phyloP scores from a whole-genome alignment of 2,888 invertebrate genomes.

The Leptarthrus brevirostris region DNA sequence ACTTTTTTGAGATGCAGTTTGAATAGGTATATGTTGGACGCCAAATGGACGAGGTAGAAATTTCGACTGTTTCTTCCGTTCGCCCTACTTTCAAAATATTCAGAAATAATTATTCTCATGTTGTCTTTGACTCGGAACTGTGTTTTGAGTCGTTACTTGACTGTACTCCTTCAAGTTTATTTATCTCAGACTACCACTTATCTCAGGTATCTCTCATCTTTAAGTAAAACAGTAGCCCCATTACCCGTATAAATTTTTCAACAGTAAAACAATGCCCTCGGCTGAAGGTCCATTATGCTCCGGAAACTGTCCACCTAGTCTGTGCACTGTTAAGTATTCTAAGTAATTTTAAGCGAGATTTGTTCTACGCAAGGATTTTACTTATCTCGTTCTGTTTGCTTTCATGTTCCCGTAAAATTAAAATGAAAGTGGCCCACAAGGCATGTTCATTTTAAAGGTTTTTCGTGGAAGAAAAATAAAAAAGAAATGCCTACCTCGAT shows the following conservation, averaged over 20 bases:
- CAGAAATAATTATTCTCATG: background rate
- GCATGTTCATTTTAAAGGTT: no score
- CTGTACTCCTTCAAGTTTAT: background rate
- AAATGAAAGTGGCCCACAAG: no score
- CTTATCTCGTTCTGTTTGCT: background rate
- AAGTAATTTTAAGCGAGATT: background rate
- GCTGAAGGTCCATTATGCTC: background rate
- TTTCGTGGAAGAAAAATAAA: no score
- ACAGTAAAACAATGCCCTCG: background rate
- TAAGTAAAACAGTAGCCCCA: constrained; percentile 10
- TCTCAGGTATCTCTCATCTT: constrained; percentile 10
- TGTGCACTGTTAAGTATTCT: background rate
- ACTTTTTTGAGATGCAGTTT: constrained; percentile 10
- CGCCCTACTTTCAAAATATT: background rate
- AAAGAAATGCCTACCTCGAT: no score
- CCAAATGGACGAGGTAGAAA: background rate
- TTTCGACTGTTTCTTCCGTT: background rate
- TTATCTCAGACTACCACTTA: constrained; percentile 16
- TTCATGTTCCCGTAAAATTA: background rate
- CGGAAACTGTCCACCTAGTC: no score
- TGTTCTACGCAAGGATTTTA: background rate
- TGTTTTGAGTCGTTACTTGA: background rate
- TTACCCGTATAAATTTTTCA: constrained; percentile 24
- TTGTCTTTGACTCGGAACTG: constrained; percentile 14
- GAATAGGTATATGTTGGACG: background rate